Evolutionary conservation across 1,140 invertebrate species (phyloP).

Genomic region (Drosophila trapezifrons): DNA sequence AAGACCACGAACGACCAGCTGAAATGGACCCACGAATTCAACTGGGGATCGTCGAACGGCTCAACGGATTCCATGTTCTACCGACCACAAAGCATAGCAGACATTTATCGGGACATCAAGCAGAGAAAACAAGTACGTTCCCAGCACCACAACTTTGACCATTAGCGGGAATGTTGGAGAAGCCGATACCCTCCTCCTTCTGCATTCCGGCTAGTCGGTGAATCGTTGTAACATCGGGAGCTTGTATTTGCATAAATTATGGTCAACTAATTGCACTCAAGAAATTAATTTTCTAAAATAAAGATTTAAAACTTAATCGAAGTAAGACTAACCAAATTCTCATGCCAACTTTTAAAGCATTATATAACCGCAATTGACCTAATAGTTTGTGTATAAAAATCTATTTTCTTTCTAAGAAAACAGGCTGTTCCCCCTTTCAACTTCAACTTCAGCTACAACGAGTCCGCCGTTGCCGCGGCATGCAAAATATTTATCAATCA

Average conservation of each 20-base stretch:
- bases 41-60: background rate
- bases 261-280: background rate
- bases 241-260: background rate
- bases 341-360: too few species aligned
- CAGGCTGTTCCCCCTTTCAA: background rate
- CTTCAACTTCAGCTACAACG: background rate
- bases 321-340: background rate
- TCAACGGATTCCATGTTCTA: background rate
- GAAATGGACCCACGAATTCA: background rate
- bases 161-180: conserved; percentile 5
- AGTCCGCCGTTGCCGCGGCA: too few species aligned
- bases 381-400: background rate
- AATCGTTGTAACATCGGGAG: background rate
- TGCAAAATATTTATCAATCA: conserved; percentile 26
- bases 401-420: background rate
- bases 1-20: conserved; percentile 31
- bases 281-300: background rate
- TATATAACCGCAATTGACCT: too few species aligned
- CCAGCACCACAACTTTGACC: background rate
- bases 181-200: background rate
- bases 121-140: background rate
- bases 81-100: background rate
- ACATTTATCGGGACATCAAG: background rate
- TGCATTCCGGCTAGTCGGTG: conserved; percentile 7
- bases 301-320: background rate